Percentiles rank a stretch among this genome's conserved stretches.
Conservation (phyloP, 2,888 invertebrate genomes). For the Nesidiocoris tenuis region DNA sequence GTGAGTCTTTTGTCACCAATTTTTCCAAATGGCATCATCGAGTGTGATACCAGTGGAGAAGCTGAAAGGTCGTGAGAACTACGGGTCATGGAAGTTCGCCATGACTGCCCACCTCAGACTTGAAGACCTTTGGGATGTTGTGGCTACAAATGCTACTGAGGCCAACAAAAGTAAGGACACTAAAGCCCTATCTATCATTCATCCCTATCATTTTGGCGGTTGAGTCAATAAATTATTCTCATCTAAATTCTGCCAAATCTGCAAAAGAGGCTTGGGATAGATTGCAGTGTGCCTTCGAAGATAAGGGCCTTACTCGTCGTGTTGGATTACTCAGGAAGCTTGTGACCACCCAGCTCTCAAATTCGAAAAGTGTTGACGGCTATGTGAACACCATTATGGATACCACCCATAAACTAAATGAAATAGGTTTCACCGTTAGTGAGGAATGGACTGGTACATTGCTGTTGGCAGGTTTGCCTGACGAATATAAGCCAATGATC, state of each 20-base stretch:
- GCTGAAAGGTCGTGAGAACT: slow-evolving; percentile 12
- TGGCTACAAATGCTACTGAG: not conserved
- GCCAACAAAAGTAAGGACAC: not conserved
- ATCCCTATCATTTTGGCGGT: not conserved
- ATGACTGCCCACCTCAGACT: slow-evolving; percentile 3
- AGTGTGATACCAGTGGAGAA: not conserved
- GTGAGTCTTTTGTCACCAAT: too few species aligned
- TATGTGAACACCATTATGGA: slow-evolving; percentile 3
- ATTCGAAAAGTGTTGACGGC: not conserved
- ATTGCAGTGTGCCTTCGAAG: not conserved
- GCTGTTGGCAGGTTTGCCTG: slow-evolving; percentile 19
- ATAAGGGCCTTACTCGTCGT: slow-evolving; percentile 10
- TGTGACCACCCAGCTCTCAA: not conserved
- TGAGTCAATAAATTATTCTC: slow-evolving; percentile 3
- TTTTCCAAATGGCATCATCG: too few species aligned
- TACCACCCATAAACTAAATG: slow-evolving; percentile 5
- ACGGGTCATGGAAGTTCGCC: slow-evolving; percentile 7
- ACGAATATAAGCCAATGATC: slow-evolving; percentile 17
- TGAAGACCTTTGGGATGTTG: not conserved
- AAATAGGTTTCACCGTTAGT: slow-evolving; percentile 4
- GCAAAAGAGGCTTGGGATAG: slow-evolving; percentile 4
- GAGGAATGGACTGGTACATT: slow-evolving; percentile 23
- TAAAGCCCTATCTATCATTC: not conserved
- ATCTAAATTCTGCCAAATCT: not conserved
- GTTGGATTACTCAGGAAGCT: slow-evolving; percentile 4